These are phyloP conservation scores for Polyploca ridens DNA, from an alignment of 2,888 invertebrate species.

Conservation along the genomic window DNA sequence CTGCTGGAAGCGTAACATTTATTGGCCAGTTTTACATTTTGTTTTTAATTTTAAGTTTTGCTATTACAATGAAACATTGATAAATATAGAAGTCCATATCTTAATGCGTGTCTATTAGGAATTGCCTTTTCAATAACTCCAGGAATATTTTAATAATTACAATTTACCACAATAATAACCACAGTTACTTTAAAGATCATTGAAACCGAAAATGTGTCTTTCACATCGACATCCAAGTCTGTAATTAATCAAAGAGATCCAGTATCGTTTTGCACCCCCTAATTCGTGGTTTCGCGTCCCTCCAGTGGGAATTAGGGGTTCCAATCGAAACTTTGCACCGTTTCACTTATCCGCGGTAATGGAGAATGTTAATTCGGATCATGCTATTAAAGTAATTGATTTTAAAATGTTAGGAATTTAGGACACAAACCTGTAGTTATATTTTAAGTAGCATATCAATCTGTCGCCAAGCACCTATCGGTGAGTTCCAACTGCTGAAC, in stretches of 20 bases:
- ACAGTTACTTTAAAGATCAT: not conserved
- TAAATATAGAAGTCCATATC: too few relatives aligned
- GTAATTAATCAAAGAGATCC: constrained; percentile 50
- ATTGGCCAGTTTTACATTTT: too few relatives aligned
- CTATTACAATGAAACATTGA: not conserved
- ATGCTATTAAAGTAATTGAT: constrained; percentile 42
- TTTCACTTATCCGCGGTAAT: constrained; percentile 46
- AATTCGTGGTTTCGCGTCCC: constrained; percentile 46
- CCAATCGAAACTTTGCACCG: constrained; percentile 39
- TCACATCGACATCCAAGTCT: constrained; percentile 16
- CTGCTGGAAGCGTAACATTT: too few relatives aligned
- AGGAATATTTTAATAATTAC: too few relatives aligned
- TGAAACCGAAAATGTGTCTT: not conserved
- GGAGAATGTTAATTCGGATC: constrained; percentile 40
- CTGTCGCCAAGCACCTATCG: too few relatives aligned
- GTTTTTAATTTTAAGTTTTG: too few relatives aligned
- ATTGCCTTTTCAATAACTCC: too few relatives aligned
- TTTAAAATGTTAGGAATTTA: constrained; percentile 18
- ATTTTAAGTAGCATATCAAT: not conserved
- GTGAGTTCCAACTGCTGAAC: too few relatives aligned
- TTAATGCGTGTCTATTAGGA: too few relatives aligned
- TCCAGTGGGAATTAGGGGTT: constrained; percentile 29
- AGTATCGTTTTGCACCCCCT: constrained; percentile 39
- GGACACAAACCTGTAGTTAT: constrained; percentile 18
- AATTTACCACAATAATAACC: too few relatives aligned